Conservation (phyloP, 1,140 invertebrate species). For the Lepidurus couesii region DNA sequence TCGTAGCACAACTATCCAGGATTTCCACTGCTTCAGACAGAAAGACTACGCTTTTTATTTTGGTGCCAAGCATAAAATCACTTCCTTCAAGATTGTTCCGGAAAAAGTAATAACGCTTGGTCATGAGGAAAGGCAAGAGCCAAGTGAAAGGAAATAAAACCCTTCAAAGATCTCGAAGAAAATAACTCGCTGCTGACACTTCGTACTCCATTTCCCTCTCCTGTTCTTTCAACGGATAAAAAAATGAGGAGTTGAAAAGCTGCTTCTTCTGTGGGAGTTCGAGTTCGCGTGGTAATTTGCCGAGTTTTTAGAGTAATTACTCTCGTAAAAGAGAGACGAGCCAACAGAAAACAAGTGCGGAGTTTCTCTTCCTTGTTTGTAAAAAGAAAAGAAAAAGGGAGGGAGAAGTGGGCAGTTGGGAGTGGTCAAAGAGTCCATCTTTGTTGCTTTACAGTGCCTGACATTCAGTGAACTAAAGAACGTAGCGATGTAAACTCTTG, state of each 20-base stretch:
- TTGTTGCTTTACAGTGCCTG: neutral
- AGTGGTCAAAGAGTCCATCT: no score
- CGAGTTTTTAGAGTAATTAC: no score
- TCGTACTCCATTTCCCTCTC: no score
- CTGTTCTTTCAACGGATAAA: no score
- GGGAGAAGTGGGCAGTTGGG: no score
- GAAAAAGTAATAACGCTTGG: neutral
- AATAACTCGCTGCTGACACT: neutral
- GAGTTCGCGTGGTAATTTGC: no score
- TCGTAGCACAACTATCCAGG: neutral
- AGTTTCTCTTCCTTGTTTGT: no score
- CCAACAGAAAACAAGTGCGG: no score
- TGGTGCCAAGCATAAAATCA: neutral
- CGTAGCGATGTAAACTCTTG: neutral
- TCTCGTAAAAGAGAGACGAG: no score
- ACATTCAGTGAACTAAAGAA: neutral
- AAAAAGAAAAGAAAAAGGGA: no score
- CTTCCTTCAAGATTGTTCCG: neutral
- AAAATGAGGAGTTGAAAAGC: no score
- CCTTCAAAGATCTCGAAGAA: neutral
- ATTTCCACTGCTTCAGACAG: neutral
- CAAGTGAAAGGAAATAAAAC: neutral
- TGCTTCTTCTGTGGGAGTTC: no score
- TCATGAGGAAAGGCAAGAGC: neutral
- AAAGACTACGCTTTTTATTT: conserved; percentile 1